Percentiles rank a stretch among this genome's conserved stretches.
These are phyloP conservation scores for Poeciliopsis occidentalis DNA, from an alignment of 2,113 vertebrate genomes.

Conservation along the genomic window DNA sequence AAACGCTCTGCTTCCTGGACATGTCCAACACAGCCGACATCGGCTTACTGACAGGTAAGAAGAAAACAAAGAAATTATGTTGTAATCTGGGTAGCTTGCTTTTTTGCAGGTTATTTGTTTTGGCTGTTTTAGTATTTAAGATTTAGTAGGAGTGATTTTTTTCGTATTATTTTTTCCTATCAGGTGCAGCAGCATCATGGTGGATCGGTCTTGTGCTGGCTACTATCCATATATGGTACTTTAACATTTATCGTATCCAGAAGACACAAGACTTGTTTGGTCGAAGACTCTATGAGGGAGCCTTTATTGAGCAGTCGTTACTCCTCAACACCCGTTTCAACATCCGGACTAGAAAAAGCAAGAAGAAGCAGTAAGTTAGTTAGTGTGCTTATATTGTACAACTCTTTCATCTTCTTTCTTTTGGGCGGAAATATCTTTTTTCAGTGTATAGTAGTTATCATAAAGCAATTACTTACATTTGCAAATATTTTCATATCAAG, in stretches of 20 bases:
- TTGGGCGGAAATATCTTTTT: background rate
- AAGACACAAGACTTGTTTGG: constrained; percentile 75
- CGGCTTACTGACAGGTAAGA: constrained; percentile 53
- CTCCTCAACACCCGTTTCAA: constrained; percentile 74
- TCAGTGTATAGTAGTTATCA: background rate
- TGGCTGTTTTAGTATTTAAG: background rate
- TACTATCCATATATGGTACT: constrained; percentile 68
- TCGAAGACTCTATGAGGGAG: constrained; percentile 69
- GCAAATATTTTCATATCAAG: constrained; percentile 13
- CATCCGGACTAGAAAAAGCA: constrained; percentile 25
- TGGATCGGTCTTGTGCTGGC: constrained; percentile 68
- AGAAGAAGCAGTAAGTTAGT: constrained; percentile 44
- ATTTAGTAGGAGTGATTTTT: background rate
- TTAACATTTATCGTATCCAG: constrained; percentile 68
- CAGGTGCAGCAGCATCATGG: constrained; percentile 57
- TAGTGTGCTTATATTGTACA: background rate
- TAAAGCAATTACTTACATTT: background rate
- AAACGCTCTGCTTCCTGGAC: constrained; percentile 54
- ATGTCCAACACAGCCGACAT: constrained; percentile 22
- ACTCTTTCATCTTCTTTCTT: background rate
- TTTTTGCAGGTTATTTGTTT: background rate
- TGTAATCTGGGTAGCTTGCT: too few species aligned
- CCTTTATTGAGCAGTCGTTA: constrained; percentile 78
- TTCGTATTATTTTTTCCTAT: background rate
- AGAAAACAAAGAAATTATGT: too few species aligned